phyloP scores from a whole-genome alignment of 2,113 vertebrate genomes.

The Boulengeromyrus knoepffleri region DNA sequence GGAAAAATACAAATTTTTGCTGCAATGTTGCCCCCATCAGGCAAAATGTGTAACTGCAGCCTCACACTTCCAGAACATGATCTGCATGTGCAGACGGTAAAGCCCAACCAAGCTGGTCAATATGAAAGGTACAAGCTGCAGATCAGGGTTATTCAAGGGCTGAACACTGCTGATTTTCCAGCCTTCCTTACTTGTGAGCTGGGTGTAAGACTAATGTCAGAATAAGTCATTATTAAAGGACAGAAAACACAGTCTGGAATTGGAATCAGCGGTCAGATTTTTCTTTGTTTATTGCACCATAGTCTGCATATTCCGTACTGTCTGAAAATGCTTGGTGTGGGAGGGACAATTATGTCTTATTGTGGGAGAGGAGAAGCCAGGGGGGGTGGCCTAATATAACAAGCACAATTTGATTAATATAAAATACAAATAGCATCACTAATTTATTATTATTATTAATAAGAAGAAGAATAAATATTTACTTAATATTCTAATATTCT shows the following conservation, averaged over 20 bases:
- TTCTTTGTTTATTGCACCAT: background rate
- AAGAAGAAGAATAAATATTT: no score
- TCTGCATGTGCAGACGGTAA: background rate
- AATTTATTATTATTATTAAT: no score
- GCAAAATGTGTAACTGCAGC: background rate
- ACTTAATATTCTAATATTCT: no score
- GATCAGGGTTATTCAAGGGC: background rate
- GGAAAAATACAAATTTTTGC: background rate
- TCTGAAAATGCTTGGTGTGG: background rate
- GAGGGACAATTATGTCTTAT: background rate
- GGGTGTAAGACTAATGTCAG: no score
- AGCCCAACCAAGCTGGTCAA: background rate
- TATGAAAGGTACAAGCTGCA: background rate
- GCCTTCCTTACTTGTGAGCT: background rate
- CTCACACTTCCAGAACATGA: background rate
- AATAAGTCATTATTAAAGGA: no score
- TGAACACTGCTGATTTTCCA: background rate
- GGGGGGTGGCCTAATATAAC: background rate
- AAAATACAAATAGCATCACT: no score
- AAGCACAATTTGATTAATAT: background rate
- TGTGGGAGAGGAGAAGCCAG: background rate
- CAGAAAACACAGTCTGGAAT: background rate
- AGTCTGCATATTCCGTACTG: background rate
- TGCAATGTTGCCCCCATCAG: background rate
- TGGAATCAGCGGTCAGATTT: background rate